Base-by-base conservation (phyloP, 2,113 vertebrate genomes). In the Riparia riparia region DNA sequence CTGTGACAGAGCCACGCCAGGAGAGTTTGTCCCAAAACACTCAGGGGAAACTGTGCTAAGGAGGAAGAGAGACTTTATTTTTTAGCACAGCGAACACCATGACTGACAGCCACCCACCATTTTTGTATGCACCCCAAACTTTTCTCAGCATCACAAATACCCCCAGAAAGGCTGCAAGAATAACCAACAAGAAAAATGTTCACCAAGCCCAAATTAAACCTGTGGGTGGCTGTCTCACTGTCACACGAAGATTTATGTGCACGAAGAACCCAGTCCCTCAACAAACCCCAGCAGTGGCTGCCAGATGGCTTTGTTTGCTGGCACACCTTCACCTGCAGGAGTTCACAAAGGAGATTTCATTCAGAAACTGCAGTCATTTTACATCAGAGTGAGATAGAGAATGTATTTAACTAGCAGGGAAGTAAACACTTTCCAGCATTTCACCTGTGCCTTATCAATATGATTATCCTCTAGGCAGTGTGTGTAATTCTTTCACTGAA, bases 1-100 rank as follows among this genome's bases (percentile, higher is more conserved):
- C 20, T 24, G 13, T 17, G 63, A 49, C 45, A 71, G 57, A 81
- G 9, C 51, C 42, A 63, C 0, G 0, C 39, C 7, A 45, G 15
- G 2, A 77, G 32, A 81, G 51, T 39, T 61, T 51, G 24, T 24
- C 70, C 56, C 76, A 72, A 82, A 90, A 76, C 7, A 82, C 28
- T 25, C 57, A 51, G 22, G 45, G 22, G 37, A 84, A 82, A 65
- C 34, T 14, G 41, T 51, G 21, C 49, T 45, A 12, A 64, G 57
- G 41, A 79, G 49, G 34, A 81, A 42, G 49, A 73, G 29, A 89
- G 24, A 74, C 17, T 54, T 65, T 47, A 16, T 28, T 63, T 83
- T 88, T 50, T 21, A 76, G 45, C 71, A 44, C 41, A 32, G 41
- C 17, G 19, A 88, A 37, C 37, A 76, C 42, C 47, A 37, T 0